Evolutionary conservation across 2,113 vertebrate species (phyloP), one percentile per base, ranked within the genome.

Genomic region (Hylia prasina): DNA sequence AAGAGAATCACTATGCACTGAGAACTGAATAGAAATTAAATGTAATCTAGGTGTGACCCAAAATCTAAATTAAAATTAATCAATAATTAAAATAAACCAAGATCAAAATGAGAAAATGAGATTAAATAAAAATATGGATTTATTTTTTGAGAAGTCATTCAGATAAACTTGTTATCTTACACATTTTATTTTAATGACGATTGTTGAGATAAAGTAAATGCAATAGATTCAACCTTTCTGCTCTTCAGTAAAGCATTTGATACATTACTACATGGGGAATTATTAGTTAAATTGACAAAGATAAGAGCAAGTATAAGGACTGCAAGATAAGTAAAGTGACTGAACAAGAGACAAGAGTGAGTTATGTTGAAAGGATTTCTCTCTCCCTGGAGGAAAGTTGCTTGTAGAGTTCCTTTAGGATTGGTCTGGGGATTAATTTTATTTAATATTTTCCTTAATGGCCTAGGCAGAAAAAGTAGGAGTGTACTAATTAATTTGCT

Each of bases 391-490:
- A 93, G 96, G 56, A 86, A 93, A 83, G 76, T 89, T 95, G 65
- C 90, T 94, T 88, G 86, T 77, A 56, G 66, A 96, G 96, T 95
- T 97, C 90, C 94, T 97, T 95, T 96, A 97, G 96, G 94, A 96
- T 96, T 93, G 96, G 96, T 96, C 95, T 97, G 89, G 96, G 95
- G 95, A 97, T 94, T 97, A 94, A 97, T 97, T 96, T 97, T 97
- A 96, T 95, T 97, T 97, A 96, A 97, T 97, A 97, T 95, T 95
- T 94, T 96, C 96, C 86, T 96, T 97, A 97, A 97, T 97, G 95
- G 89, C 91, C 91, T 97, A 94, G 93, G 95, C 94, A 95, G 89
- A 95, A 92, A 94, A 97, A 95, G 94, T 93, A 97, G 95, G 94
- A 94, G 96, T 97, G 87, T 92, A 94, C 95, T 97, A 97, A 97